Conservation (phyloP, 92 coral and sea anemone species). For the Umimayanthus chanpuru region DNA sequence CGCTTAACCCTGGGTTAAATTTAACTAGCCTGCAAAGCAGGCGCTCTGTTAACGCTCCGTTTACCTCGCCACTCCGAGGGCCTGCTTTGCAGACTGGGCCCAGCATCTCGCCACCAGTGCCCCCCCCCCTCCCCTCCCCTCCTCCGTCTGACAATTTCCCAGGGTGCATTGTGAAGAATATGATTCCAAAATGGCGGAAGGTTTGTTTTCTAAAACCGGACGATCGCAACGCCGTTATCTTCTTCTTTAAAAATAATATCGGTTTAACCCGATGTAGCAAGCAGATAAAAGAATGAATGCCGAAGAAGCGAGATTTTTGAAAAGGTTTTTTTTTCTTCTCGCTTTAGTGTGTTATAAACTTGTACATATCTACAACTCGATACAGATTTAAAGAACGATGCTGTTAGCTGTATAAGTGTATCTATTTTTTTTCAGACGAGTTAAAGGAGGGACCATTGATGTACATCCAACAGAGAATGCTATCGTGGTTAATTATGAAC, state of each 20-base stretch:
- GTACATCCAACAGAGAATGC: slow-evolving; percentile 99
- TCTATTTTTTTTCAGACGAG: slow-evolving; percentile 69
- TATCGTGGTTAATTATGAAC: slow-evolving; percentile 95
- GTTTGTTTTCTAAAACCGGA: neutral
- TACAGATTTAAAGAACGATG: neutral
- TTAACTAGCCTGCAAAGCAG: too few relatives aligned
- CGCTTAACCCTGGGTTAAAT: too few relatives aligned
- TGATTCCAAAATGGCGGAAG: slow-evolving; percentile 44
- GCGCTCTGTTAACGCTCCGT: too few relatives aligned
- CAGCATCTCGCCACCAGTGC: too few relatives aligned
- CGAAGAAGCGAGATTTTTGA: slow-evolving; percentile 81
- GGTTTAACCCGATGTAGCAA: neutral
- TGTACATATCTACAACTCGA: slow-evolving; percentile 8
- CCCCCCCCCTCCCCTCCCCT: too few relatives aligned
- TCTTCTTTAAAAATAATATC: neutral
- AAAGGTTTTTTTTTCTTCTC: slow-evolving; percentile 55
- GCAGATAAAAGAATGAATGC: slow-evolving; percentile 65
- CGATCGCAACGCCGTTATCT: neutral
- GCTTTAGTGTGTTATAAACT: neutral
- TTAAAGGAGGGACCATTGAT: slow-evolving; percentile 95
- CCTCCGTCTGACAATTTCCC: neutral
- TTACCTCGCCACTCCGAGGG: too few relatives aligned
- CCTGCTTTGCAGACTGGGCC: too few relatives aligned
- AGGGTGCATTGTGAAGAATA: slow-evolving; percentile 9
- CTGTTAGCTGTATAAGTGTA: neutral